Conservation (phyloP, 2,113 vertebrate species). For the Albula goreensis region DNA sequence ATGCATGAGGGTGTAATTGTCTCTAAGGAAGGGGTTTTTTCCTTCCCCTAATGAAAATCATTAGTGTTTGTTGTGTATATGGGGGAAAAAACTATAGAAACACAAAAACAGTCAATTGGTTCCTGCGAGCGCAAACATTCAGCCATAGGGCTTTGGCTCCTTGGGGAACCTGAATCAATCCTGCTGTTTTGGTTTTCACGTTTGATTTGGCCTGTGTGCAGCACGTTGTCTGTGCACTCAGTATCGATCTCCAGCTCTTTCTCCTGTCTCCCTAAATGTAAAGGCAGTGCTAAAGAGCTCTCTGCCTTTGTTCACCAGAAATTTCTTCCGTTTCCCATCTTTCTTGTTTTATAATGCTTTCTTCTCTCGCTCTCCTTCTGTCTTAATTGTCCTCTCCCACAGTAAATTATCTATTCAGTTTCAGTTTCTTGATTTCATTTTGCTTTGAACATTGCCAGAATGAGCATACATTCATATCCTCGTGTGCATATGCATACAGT, state of each 20-base stretch:
- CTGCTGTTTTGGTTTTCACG: constrained; percentile 9
- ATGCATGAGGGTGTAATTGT: not conserved
- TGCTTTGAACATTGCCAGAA: too few relatives aligned
- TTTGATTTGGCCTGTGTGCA: not conserved
- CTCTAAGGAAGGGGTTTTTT: not conserved
- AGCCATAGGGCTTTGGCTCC: not conserved
- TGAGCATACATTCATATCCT: too few relatives aligned
- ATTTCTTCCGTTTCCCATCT: not conserved
- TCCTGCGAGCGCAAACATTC: not conserved
- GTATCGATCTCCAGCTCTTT: not conserved
- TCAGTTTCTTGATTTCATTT: too few relatives aligned
- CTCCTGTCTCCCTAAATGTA: not conserved
- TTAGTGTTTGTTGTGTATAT: not conserved
- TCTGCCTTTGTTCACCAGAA: not conserved
- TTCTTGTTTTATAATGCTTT: not conserved
- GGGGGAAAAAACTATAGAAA: not conserved
- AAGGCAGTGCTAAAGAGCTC: constrained; percentile 10
- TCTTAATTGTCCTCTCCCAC: not conserved
- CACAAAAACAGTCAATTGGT: not conserved
- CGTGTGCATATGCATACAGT: too few relatives aligned
- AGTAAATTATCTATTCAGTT: too few relatives aligned
- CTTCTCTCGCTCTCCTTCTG: constrained; percentile 1
- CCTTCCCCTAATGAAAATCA: not conserved
- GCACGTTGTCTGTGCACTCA: not conserved
- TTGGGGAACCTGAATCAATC: not conserved